Conservation (phyloP, 2,888 invertebrate genomes). For the Lydus trimaculatus region DNA sequence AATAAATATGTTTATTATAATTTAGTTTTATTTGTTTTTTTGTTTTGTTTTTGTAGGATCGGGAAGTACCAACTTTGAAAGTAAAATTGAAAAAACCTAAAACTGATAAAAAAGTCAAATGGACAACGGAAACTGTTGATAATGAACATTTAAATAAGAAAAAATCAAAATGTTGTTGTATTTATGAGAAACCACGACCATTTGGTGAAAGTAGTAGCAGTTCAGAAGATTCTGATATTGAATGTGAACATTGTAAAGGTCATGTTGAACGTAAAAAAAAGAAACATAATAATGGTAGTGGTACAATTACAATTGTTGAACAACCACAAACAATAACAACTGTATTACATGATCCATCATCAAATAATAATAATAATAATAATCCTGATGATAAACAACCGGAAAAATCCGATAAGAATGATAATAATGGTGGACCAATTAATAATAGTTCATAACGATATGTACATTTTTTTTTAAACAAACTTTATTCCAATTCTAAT, state of each 20-base stretch:
- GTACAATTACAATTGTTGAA: conserved; percentile 21
- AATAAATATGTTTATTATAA: conserved; percentile 10
- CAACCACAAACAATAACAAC: conserved; percentile 17
- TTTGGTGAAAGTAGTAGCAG: conserved; percentile 91
- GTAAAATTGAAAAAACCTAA: conserved; percentile 75
- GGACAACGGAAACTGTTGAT: conserved; percentile 91
- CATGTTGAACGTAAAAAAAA: conserved; percentile 72
- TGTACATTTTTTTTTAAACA: conserved; percentile 1
- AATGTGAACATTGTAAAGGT: conserved; percentile 88
- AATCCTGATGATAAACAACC: not conserved
- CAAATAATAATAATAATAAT: too few species aligned
- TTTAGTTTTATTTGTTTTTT: conserved; percentile 18
- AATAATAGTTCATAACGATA: conserved; percentile 3
- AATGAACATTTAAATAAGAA: conserved; percentile 95
- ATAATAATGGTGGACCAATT: not conserved
- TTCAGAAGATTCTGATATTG: conserved; percentile 74
- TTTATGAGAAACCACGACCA: conserved; percentile 87
- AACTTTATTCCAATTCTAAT: not conserved
- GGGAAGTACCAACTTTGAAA: conserved; percentile 67
- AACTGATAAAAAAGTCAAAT: conserved; percentile 81
- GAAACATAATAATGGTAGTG: conserved; percentile 23
- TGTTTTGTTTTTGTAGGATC: conserved; percentile 48
- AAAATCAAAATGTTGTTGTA: conserved; percentile 97
- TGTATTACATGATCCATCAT: conserved; percentile 23
- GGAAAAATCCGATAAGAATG: conserved; percentile 4